Percentiles rank a stretch among this genome's conserved stretches.
These are phyloP conservation scores for Pseudomyrmex gracilis DNA, from an alignment of 1,140 invertebrate genomes.

Conservation along the genomic window DNA sequence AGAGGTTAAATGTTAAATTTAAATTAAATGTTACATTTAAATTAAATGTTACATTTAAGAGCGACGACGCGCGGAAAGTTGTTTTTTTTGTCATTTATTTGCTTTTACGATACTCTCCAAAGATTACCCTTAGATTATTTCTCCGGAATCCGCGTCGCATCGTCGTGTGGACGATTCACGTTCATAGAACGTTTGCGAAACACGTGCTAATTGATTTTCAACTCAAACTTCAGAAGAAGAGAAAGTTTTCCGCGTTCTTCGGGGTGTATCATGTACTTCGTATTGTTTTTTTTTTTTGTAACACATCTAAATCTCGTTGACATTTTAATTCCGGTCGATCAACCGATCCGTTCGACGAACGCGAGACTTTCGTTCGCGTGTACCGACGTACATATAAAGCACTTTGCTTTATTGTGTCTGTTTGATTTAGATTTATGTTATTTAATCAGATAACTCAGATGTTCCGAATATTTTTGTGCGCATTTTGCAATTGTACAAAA, in stretches of 20 bases:
- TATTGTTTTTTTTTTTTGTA: neutral
- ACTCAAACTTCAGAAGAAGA: neutral
- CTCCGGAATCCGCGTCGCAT: neutral
- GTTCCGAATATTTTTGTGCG: too few species aligned
- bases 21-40: neutral
- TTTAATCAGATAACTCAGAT: too few species aligned
- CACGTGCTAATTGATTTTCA: neutral
- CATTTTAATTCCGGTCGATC: conserved; percentile 32
- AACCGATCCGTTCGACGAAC: conserved; percentile 20
- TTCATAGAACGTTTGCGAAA: neutral
- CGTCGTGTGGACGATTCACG: neutral
- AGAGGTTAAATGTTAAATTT: too few species aligned
- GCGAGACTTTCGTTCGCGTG: conserved; percentile 1
- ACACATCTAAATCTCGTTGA: neutral
- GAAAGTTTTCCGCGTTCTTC: neutral
- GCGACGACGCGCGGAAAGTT: neutral
- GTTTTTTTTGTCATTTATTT: conserved; percentile 18
- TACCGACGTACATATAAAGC: too few species aligned
- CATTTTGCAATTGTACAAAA: too few species aligned
- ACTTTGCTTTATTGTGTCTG: too few species aligned
- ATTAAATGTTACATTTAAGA: neutral
- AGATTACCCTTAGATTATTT: neutral
- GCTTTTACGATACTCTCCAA: neutral
- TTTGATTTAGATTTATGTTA: too few species aligned
- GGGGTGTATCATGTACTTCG: neutral